Conservation (phyloP, 2,113 vertebrate genomes). For the Pleuronectes platessa region DNA sequence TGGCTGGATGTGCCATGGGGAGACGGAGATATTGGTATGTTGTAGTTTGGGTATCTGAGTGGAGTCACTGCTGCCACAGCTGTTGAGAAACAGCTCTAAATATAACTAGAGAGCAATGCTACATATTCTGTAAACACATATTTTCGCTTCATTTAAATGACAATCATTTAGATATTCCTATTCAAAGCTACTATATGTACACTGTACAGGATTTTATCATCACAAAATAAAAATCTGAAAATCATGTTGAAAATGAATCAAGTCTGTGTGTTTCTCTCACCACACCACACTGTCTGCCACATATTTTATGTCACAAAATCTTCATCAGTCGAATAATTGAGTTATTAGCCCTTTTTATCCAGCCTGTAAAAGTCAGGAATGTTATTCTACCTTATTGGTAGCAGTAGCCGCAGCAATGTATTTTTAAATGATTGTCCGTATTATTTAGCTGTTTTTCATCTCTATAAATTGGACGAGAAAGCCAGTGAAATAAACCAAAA, state of each 20-base stretch:
- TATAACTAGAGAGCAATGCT: slow-evolving; percentile 18
- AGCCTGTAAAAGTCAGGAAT: background rate
- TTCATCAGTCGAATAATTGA: too few relatives aligned
- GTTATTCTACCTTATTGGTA: background rate
- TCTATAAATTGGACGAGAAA: too few relatives aligned
- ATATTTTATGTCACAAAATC: too few relatives aligned
- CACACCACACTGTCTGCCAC: too few relatives aligned
- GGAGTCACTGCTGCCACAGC: slow-evolving; percentile 6
- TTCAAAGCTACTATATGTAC: background rate
- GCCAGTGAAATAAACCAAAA: background rate
- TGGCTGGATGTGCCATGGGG: slow-evolving; percentile 93
- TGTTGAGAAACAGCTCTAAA: slow-evolving; percentile 25
- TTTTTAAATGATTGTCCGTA: background rate
- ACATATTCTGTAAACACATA: background rate
- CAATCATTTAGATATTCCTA: background rate
- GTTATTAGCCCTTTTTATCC: background rate
- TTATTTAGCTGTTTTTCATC: background rate
- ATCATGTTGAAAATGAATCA: too few relatives aligned
- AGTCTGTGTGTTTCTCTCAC: too few relatives aligned
- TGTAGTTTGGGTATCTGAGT: background rate
- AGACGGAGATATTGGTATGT: slow-evolving; percentile 93
- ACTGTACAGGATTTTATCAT: background rate
- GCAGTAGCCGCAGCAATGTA: background rate
- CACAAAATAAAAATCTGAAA: background rate
- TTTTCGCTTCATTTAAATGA: background rate